These are phyloP conservation scores for Tholera decimalis DNA, from an alignment of 2,888 invertebrate genomes.

Conservation along the genomic window DNA sequence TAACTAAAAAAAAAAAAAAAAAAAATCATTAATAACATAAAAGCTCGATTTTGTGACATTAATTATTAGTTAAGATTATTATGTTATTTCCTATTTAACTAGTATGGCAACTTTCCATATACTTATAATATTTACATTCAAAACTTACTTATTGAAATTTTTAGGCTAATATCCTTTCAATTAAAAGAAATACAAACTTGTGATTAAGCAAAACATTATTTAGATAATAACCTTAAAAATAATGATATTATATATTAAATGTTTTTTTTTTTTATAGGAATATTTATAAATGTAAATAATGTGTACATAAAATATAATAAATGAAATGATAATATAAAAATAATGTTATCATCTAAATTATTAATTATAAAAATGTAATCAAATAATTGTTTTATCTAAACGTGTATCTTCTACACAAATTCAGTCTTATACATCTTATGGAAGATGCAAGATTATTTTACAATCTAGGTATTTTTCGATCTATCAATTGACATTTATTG, in stretches of 20 bases:
- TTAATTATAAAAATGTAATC: slow-evolving; percentile 53
- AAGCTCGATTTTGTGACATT: slow-evolving; percentile 77
- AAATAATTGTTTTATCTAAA: slow-evolving; percentile 61
- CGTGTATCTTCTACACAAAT: slow-evolving; percentile 72
- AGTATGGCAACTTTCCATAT: slow-evolving; percentile 83
- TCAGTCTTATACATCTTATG: slow-evolving; percentile 82
- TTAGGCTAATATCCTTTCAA: slow-evolving; percentile 56
- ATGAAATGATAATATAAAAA: no score
- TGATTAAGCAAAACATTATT: slow-evolving; percentile 18
- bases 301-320: no score
- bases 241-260: neutral
- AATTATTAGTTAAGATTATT: slow-evolving; percentile 66
- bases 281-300: no score
- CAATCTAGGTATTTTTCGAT: slow-evolving; percentile 59
- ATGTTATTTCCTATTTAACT: slow-evolving; percentile 66
- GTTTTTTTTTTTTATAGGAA: no score
- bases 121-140: slow-evolving; percentile 70
- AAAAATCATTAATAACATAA: slow-evolving; percentile 67
- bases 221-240: no score
- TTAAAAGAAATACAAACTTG: neutral
- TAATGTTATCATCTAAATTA: slow-evolving; percentile 20
- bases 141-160: slow-evolving; percentile 57
- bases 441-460: slow-evolving; percentile 74
- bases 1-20: slow-evolving; percentile 54
- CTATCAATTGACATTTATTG: slow-evolving; percentile 75